Base-by-base conservation (phyloP, 2,888 invertebrate genomes). In the Philereme transversata region DNA sequence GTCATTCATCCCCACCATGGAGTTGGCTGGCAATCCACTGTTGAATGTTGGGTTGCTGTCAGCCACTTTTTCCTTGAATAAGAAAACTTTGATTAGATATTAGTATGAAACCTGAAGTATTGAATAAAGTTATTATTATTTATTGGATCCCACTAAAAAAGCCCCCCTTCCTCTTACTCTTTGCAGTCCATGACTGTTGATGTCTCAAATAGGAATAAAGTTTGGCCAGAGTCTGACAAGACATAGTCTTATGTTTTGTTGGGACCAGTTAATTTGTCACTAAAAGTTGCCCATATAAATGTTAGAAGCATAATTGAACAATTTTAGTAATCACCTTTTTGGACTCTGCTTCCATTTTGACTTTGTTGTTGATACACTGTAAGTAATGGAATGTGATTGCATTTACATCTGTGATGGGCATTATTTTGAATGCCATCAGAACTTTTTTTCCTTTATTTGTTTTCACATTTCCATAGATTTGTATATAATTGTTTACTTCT, bases 361-460 rank as follows among this genome's bases (percentile, higher is more conserved):
- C 81, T 71, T 86, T 92, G 70, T 91, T 92, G 69, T 90, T 84
- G 50, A 93, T 91, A 65, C 92, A 92, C 58, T 91, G 92, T 43
- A 93, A 74, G 69, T 93, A 93, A 69, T 93, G 93, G 76, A 88
- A 92, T 76, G 90, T 92, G n/a, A 93, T 90, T 9, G 83, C 86
- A 77, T 93, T 93, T 1, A 87, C 78, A 82, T 93, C 91, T 45
- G 82, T 87, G 44, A 93, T 68, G 9, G 89, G 91, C 68, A 83
- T 83, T 65, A 93, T 90, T 82, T 92, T 93, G 65, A 92, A 93
- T 51, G 87, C 88, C 87, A 92, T 90, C 5, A 93, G 60, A 1
- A 92, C 87, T 78, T 92, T 93, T 60, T 88, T 92, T 1, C 92
- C 93, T 72, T 89, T 90, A 62, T 90, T 93, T 33, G 88, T 84